Evolutionary conservation across 2,888 invertebrate genomes (phyloP), one percentile per base, ranked within the genome.

Genomic region (Aricia artaxerxes): DNA sequence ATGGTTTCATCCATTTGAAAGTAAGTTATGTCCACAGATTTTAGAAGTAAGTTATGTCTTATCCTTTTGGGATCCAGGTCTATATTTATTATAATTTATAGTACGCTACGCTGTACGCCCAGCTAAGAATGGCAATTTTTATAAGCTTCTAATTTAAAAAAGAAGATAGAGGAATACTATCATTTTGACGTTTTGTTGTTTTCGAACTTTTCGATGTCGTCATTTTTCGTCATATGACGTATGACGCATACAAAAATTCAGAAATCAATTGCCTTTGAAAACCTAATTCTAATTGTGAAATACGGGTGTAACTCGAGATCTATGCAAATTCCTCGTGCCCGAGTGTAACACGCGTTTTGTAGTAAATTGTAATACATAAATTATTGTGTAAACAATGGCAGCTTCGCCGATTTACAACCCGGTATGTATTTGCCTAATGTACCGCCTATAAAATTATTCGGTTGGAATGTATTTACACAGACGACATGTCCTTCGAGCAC

Each of bases 321-420:
- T 85, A 86, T 85, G 87, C 85, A 84, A 82, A 85, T 87, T 83
- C 80, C 80, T 57, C 16, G 13, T 57, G 73, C 60, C 40, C 11
- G 61, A 73, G 61, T 73, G 13, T 44, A 40, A 75, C 44, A 11
- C 61, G 31, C 16, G 13, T 79, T 60, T 9, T 57, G 11, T 44
- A 35, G 24, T n/a, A 35, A 44, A 64, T 31, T 31, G n/a, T 75
- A 38, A 53, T 9, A 24, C 49, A 53, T 57, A 73, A 69, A 75
- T 64, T 73, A 69, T 57, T 81, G 60, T 72, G 11, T 40, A 53
- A 69, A 78, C 44, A 79, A 93, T 93, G 93, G 88, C 92, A 80
- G 87, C 88, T 80, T 88, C 87, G 80, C 89, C 91, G 1, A 91
- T 93, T 49, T 93, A 92, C 87, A 93, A 88, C 82, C 93, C 93